Evolutionary conservation across 2,888 invertebrate species (phyloP).

Genomic region (Drosophila cognata): DNA sequence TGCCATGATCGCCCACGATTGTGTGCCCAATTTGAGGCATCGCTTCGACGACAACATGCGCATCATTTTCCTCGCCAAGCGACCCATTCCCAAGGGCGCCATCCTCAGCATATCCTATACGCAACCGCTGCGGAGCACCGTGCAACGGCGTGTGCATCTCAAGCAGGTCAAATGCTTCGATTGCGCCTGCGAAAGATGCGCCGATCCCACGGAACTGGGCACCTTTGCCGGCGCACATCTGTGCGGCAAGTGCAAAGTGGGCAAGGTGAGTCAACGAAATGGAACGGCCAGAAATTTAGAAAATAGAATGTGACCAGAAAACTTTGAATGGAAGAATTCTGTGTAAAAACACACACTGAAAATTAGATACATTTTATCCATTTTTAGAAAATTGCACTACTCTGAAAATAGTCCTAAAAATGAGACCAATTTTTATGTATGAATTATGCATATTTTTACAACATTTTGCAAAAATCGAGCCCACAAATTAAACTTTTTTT

Average conservation of each 20-base stretch:
- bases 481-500: neutral
- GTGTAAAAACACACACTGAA: neutral
- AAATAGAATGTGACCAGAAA: neutral
- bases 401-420: neutral
- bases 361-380: neutral
- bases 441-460: neutral
- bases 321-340: neutral
- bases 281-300: neutral
- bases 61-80: slow-evolving; percentile 88
- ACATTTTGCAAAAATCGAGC: neutral
- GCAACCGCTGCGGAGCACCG: slow-evolving; percentile 89
- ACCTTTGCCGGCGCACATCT: slow-evolving; percentile 88
- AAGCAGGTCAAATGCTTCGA: slow-evolving; percentile 88
- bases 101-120: slow-evolving; percentile 90
- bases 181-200: slow-evolving; percentile 89
- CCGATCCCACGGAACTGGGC: slow-evolving; percentile 89
- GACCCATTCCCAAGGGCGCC: slow-evolving; percentile 88
- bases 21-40: slow-evolving; percentile 90
- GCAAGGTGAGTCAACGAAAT: slow-evolving; percentile 75
- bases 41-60: slow-evolving; percentile 87
- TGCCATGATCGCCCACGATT: slow-evolving; percentile 90
- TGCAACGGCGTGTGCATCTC: slow-evolving; percentile 88
- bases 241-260: slow-evolving; percentile 88
- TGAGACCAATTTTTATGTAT: neutral
- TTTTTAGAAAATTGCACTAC: neutral